Evolutionary conservation across 30 jellyfish, hydroid and myxozoan species (phyloP).

Genomic region (Turritopsis dohrnii): DNA sequence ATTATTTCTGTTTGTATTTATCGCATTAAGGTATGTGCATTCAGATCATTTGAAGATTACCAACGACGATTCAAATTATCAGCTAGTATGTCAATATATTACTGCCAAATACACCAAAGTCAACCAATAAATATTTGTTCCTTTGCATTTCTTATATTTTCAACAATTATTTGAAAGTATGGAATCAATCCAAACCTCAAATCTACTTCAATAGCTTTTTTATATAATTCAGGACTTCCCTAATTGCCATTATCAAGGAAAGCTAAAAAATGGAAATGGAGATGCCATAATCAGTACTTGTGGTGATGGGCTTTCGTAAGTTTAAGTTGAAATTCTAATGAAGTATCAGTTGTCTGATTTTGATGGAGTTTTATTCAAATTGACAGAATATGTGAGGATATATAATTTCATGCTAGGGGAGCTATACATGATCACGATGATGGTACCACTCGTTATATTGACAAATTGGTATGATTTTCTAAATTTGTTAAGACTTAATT

Average conservation of each 20-base stretch:
- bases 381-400: background rate
- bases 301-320: constrained; percentile 12
- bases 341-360: too few relatives aligned
- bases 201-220: too few relatives aligned
- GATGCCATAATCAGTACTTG: background rate
- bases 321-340: too few relatives aligned
- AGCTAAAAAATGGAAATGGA: background rate
- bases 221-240: background rate
- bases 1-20: background rate
- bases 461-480: background rate
- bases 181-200: background rate
- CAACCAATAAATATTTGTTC: background rate
- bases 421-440: background rate
- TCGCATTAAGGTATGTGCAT: background rate
- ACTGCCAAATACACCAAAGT: background rate
- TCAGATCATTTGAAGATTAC: background rate
- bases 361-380: background rate
- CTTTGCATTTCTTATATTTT: too few relatives aligned
- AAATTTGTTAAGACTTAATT: too few relatives aligned
- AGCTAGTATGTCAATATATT: background rate
- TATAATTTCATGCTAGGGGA: background rate
- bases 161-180: background rate
- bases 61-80: background rate
- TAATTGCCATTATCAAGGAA: constrained; percentile 13
- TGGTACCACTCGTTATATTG: background rate